Conservation (phyloP, 92 coral and sea anemone genomes). For the Siderastrea siderea region DNA sequence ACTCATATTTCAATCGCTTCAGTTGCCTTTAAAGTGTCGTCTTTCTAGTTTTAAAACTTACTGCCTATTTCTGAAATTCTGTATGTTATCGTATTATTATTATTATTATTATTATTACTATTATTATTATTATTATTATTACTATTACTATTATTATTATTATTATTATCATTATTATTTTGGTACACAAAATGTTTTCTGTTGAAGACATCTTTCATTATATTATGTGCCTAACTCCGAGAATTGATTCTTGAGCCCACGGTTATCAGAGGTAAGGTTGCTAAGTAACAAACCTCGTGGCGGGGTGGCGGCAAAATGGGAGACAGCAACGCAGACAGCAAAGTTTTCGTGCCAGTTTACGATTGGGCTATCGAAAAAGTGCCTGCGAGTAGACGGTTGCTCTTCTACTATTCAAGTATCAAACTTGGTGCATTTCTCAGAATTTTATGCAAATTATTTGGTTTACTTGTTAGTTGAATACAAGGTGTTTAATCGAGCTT, state of each 20-base stretch:
- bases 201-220: no score
- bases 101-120: no score
- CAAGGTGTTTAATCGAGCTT: background rate
- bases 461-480: background rate
- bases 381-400: background rate
- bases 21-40: no score
- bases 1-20: no score
- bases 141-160: no score
- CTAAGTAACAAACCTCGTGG: background rate
- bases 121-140: no score
- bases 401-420: background rate
- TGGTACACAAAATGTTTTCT: no score
- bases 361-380: background rate
- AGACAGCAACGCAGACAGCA: no score
- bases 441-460: background rate
- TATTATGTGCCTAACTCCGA: background rate
- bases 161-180: no score
- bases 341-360: background rate
- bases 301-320: background rate
- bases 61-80: no score
- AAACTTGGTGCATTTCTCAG: background rate
- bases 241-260: constrained; percentile 1
- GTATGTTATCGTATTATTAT: no score
- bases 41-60: no score
- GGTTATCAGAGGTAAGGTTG: background rate